Conservation (phyloP, 2,113 vertebrate genomes). For the Pangasianodon hypophthalmus region DNA sequence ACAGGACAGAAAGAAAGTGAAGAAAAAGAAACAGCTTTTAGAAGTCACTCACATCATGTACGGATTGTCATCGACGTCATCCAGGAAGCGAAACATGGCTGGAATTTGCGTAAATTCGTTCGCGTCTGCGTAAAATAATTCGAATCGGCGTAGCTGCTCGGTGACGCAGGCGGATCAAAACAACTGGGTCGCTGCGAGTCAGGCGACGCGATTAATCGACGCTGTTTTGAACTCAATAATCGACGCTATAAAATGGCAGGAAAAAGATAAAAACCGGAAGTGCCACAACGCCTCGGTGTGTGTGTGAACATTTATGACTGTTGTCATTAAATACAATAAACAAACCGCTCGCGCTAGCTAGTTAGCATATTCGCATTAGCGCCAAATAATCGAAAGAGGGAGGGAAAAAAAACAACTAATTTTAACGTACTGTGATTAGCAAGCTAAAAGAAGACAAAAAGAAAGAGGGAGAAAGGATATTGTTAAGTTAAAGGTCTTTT, state of each 20-base stretch:
- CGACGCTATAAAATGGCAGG: no score
- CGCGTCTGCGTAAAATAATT: neutral
- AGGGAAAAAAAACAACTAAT: neutral
- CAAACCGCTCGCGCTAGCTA: constrained; percentile 8
- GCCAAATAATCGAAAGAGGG: neutral
- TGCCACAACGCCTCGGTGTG: neutral
- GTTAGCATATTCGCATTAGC: constrained; percentile 1
- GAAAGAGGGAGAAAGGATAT: neutral
- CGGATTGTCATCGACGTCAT: constrained; percentile 77
- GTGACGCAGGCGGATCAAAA: neutral
- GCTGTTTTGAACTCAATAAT: neutral
- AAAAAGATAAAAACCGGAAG: neutral
- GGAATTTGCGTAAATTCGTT: neutral
- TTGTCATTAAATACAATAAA: constrained; percentile 24
- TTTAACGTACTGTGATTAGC: no score
- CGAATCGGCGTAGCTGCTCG: no score
- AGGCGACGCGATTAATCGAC: neutral
- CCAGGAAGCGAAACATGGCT: constrained; percentile 79
- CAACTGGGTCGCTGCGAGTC: neutral
- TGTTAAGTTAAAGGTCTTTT: neutral
- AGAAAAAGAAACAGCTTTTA: no score
- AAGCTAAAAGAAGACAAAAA: neutral
- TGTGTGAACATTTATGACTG: constrained; percentile 9
- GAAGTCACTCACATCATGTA: constrained; percentile 76
- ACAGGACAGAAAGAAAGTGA: neutral